Conservation (phyloP, 2,888 invertebrate genomes). For the Polyommatus icarus region DNA sequence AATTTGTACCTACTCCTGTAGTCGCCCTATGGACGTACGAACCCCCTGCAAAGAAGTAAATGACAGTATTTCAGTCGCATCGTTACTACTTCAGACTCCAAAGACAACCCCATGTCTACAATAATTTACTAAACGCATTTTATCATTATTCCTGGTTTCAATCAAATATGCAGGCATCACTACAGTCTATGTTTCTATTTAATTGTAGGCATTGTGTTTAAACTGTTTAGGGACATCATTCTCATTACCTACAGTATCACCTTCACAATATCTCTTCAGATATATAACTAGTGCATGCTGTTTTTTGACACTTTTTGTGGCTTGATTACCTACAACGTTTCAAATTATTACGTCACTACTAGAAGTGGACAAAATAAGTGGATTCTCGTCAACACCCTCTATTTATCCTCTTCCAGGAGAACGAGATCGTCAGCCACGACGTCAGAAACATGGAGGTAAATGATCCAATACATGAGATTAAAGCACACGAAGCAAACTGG, state of each 20-base stretch:
- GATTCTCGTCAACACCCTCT: slow-evolving; percentile 64
- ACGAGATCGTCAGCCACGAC: slow-evolving; percentile 97
- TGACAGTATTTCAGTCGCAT: slow-evolving; percentile 52
- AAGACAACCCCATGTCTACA: slow-evolving; percentile 36
- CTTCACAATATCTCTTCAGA: background rate
- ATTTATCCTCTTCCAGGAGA: slow-evolving; percentile 85
- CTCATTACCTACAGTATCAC: background rate
- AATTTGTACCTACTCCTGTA: slow-evolving; percentile 23
- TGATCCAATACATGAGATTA: slow-evolving; percentile 99
- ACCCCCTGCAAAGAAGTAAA: slow-evolving; percentile 31
- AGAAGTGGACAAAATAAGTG: slow-evolving; percentile 65
- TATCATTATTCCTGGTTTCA: background rate
- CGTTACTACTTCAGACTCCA: slow-evolving; percentile 53
- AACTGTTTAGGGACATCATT: background rate
- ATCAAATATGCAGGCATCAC: background rate
- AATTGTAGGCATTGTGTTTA: background rate
- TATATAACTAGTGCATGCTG: background rate
- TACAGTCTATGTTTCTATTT: background rate
- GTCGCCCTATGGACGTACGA: slow-evolving; percentile 28
- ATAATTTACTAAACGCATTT: slow-evolving; percentile 32
- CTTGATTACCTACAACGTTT: slow-evolving; percentile 47
- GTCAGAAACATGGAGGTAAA: slow-evolving; percentile 97
- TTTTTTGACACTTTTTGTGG: slow-evolving; percentile 10
- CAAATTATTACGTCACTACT: slow-evolving; percentile 62
- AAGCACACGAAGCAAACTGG: slow-evolving; percentile 99